Conservation (phyloP, 2,113 vertebrate genomes). For the Alethe castanea region DNA sequence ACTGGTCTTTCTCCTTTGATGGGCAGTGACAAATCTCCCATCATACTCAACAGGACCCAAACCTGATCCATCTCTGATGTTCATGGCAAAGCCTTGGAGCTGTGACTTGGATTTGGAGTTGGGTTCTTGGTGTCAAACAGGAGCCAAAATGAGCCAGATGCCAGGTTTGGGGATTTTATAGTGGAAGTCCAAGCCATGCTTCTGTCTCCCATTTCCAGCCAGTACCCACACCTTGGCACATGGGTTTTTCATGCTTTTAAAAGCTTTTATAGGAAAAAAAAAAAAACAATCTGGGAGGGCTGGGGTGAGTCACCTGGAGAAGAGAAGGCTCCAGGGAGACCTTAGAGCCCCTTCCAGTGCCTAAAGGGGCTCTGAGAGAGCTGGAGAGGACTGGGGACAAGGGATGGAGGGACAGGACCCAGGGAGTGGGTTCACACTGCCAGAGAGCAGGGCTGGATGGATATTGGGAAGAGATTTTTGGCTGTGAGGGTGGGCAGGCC, state of each 20-base stretch:
- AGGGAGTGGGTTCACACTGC: not conserved
- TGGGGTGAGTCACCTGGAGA: not conserved
- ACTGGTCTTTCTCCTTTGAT: not conserved
- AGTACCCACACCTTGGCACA: rapidly evolving
- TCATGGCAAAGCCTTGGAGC: not conserved
- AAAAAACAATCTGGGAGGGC: not conserved
- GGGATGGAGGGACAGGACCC: rapidly evolving
- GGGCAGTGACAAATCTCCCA: rapidly evolving
- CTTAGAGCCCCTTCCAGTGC: not conserved
- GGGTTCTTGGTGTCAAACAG: not conserved
- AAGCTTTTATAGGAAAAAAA: not conserved
- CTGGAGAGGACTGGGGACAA: not conserved
- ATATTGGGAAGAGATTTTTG: rapidly evolving
- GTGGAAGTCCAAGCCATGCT: not conserved
- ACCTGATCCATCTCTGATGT: not conserved
- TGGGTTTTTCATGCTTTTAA: not conserved
- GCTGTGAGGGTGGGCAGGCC: rapidly evolving
- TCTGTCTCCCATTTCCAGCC: not conserved
- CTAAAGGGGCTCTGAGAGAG: not conserved
- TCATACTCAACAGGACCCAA: not conserved
- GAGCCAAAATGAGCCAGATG: not conserved
- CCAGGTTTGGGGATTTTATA: not conserved
- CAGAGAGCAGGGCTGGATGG: not conserved
- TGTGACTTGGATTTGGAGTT: not conserved
- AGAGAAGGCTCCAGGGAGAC: not conserved